Evolutionary conservation across 1,140 invertebrate genomes (phyloP).

Genomic region (Conus betulinus): DNA sequence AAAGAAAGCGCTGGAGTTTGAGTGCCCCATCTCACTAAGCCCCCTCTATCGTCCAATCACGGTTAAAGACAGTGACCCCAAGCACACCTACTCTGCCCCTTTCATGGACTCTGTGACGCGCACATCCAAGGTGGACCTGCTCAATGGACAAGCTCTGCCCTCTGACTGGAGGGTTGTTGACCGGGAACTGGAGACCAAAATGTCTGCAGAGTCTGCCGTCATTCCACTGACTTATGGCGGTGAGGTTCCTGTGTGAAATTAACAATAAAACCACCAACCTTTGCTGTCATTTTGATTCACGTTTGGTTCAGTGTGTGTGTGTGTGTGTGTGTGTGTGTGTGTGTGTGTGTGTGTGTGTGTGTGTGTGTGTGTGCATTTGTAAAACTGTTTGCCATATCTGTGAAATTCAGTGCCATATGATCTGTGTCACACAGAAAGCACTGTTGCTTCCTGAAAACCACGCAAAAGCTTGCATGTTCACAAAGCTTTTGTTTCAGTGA

Average conservation of each 20-base stretch:
- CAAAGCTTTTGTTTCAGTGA: too few species aligned
- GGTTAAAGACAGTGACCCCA: slow-evolving; percentile 66
- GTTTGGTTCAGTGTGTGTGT: too few species aligned
- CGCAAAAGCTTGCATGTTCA: too few species aligned
- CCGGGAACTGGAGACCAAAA: slow-evolving; percentile 60
- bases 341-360: too few species aligned
- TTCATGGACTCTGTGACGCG: slow-evolving; percentile 65
- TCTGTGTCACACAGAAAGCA: too few species aligned
- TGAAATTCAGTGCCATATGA: too few species aligned
- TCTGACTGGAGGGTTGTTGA: slow-evolving; percentile 65
- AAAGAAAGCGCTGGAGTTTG: slow-evolving; percentile 54
- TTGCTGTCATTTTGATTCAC: too few species aligned
- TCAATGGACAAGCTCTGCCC: slow-evolving; percentile 58
- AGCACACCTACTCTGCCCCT: slow-evolving; percentile 65
- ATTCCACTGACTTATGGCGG: slow-evolving; percentile 67
- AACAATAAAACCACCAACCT: too few species aligned
- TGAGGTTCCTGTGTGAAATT: slow-evolving; percentile 22
- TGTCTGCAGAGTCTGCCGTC: slow-evolving; percentile 51
- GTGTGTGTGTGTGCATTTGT: too few species aligned
- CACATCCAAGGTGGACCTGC: slow-evolving; percentile 68
- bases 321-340: too few species aligned
- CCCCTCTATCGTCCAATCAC: slow-evolving; percentile 68
- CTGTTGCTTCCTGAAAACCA: too few species aligned
- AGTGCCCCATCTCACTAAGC: slow-evolving; percentile 68
- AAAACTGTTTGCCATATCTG: too few species aligned